These are phyloP conservation scores for Hydrotaea diabolus DNA, from an alignment of 2,888 invertebrate genomes.

Conservation along the genomic window DNA sequence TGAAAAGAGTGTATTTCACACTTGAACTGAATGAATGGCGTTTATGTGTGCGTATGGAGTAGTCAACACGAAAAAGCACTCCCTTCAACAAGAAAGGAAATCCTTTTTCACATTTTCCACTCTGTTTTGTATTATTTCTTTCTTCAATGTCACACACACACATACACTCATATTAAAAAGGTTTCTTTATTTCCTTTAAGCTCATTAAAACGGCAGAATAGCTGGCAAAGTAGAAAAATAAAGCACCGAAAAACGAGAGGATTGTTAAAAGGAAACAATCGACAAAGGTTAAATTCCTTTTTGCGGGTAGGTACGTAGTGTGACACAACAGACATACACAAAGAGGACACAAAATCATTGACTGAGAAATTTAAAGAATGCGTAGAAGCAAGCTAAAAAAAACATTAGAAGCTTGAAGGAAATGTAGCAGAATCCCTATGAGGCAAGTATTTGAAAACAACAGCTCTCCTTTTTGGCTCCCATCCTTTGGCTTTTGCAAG, in stretches of 20 bases:
- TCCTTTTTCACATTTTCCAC: too few species aligned
- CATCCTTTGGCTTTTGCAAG: not conserved
- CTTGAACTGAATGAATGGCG: conserved; percentile 1
- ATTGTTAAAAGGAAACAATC: not conserved
- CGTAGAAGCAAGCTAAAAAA: too few species aligned
- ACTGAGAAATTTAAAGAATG: too few species aligned
- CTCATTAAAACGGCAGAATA: conserved; percentile 38
- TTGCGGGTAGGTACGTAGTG: too few species aligned
- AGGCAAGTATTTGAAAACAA: not conserved
- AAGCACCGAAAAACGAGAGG: conserved; percentile 7
- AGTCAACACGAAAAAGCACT: not conserved
- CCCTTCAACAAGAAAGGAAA: not conserved
- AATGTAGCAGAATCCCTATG: not conserved
- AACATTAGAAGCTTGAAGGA: too few species aligned
- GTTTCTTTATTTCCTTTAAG: conserved; percentile 47
- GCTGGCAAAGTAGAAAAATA: conserved; percentile 15
- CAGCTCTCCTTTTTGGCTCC: not conserved
- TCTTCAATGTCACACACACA: conserved; percentile 30
- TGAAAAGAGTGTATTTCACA: conserved; percentile 40
- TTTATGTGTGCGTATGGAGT: not conserved
- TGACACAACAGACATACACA: not conserved
- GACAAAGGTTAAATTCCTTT: not conserved
- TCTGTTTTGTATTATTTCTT: not conserved
- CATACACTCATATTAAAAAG: conserved; percentile 33
- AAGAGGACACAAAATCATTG: not conserved